Conservation (phyloP, 2,113 vertebrate genomes). For the Brachypteracias leptosomus region DNA sequence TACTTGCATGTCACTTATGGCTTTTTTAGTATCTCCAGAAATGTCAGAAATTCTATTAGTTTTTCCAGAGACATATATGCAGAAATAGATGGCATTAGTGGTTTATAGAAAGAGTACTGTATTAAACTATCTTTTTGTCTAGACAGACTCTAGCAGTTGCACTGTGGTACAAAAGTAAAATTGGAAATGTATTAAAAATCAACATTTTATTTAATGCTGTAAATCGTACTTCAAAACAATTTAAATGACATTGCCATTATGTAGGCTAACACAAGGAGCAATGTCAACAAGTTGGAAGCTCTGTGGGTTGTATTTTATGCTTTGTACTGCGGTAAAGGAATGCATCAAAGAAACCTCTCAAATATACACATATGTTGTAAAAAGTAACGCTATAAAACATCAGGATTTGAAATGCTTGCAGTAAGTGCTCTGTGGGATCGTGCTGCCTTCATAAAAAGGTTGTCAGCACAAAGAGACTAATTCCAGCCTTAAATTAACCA, state of each 20-base stretch:
- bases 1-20: not conserved
- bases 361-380: slow-evolving; percentile 33
- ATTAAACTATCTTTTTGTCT: slow-evolving; percentile 11
- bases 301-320: slow-evolving; percentile 35
- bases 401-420: slow-evolving; percentile 20
- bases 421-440: slow-evolving; percentile 31
- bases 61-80: slow-evolving; percentile 30
- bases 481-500: slow-evolving; percentile 46
- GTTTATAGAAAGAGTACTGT: slow-evolving; percentile 5
- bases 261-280: not conserved
- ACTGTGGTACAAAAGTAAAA: not conserved
- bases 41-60: slow-evolving; percentile 20
- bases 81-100: slow-evolving; percentile 11
- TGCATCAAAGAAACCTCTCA: slow-evolving; percentile 31
- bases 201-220: not conserved
- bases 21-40: slow-evolving; percentile 28
- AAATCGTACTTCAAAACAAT: not conserved
- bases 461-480: slow-evolving; percentile 40
- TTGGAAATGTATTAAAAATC: not conserved
- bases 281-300: not conserved
- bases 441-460: slow-evolving; percentile 38
- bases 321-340: not conserved
- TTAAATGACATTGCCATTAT: not conserved
- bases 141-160: slow-evolving; percentile 4
- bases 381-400: slow-evolving; percentile 38